A percentile compares a stretch with the other conserved stretches of the same genome.
These are phyloP conservation scores for Dexiosoma caninum DNA, from an alignment of 2,888 invertebrate genomes.

Conservation along the genomic window DNA sequence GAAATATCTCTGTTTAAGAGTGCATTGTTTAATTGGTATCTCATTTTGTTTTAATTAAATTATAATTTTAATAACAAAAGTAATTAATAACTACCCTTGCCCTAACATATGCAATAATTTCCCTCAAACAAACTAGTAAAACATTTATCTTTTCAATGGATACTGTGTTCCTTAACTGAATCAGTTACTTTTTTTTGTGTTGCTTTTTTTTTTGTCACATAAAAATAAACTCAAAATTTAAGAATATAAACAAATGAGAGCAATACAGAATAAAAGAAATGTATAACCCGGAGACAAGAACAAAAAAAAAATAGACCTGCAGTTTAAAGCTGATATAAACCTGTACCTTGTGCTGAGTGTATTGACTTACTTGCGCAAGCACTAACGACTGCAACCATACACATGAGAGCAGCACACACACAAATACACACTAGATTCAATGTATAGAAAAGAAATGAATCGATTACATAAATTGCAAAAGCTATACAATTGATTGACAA, in stretches of 20 bases:
- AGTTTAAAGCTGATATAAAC: slow-evolving; percentile 50
- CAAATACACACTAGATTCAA: neutral
- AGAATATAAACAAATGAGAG: neutral
- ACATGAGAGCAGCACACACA: neutral
- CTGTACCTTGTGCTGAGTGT: slow-evolving; percentile 39
- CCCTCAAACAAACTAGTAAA: neutral
- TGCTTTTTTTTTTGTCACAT: slow-evolving; percentile 3
- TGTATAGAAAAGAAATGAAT: slow-evolving; percentile 38
- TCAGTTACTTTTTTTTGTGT: slow-evolving; percentile 20
- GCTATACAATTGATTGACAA: slow-evolving; percentile 64
- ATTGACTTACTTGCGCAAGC: slow-evolving; percentile 45
- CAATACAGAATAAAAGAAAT: slow-evolving; percentile 2
- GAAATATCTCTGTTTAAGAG: no score
- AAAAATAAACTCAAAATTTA: slow-evolving; percentile 46
- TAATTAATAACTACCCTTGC: neutral
- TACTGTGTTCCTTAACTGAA: slow-evolving; percentile 13
- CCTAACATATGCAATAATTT: neutral
- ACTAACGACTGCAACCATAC: neutral
- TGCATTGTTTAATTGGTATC: no score
- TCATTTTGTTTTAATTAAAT: no score
- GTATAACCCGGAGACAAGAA: neutral
- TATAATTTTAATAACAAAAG: no score
- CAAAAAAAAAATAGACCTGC: neutral
- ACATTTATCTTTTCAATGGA: neutral
- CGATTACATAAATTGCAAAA: slow-evolving; percentile 62